phyloP scores from a whole-genome alignment of 2,797 vertebrate species.

The Petrocephalus sullivani region DNA sequence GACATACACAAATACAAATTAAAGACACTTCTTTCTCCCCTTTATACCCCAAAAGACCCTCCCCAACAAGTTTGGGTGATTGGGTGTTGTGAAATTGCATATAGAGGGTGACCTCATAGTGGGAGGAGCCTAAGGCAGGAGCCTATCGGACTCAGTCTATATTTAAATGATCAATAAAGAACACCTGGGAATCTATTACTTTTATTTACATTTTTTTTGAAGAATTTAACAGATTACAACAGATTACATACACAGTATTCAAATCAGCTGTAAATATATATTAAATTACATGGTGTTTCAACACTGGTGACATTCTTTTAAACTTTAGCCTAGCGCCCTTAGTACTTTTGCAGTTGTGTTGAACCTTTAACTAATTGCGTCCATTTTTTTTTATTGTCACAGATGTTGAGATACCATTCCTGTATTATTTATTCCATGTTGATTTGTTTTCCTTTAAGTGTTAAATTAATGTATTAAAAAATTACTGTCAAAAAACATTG shows the following conservation, averaged over 20 bases:
- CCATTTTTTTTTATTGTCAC: background rate
- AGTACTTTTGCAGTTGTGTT: background rate
- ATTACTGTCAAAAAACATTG: background rate
- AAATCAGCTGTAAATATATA: background rate
- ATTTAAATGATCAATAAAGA: too few relatives aligned
- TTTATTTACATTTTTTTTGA: too few relatives aligned
- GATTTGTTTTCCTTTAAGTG: background rate
- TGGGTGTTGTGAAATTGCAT: too few relatives aligned
- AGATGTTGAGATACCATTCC: background rate
- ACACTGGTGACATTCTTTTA: background rate
- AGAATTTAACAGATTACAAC: background rate
- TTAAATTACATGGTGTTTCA: background rate
- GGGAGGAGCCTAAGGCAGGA: too few relatives aligned
- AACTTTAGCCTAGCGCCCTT: background rate
- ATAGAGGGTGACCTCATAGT: too few relatives aligned
- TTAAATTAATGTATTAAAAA: background rate
- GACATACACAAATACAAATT: too few relatives aligned
- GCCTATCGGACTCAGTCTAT: too few relatives aligned
- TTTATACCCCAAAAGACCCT: too few relatives aligned
- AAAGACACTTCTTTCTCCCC: too few relatives aligned
- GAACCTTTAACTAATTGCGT: background rate
- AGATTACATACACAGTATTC: background rate
- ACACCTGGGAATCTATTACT: too few relatives aligned
- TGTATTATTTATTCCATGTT: background rate
- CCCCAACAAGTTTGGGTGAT: too few relatives aligned